Evolutionary conservation across 2,797 vertebrate species (phyloP), one percentile per base, ranked within the genome.

Genomic region (Taeniopygia guttata): DNA sequence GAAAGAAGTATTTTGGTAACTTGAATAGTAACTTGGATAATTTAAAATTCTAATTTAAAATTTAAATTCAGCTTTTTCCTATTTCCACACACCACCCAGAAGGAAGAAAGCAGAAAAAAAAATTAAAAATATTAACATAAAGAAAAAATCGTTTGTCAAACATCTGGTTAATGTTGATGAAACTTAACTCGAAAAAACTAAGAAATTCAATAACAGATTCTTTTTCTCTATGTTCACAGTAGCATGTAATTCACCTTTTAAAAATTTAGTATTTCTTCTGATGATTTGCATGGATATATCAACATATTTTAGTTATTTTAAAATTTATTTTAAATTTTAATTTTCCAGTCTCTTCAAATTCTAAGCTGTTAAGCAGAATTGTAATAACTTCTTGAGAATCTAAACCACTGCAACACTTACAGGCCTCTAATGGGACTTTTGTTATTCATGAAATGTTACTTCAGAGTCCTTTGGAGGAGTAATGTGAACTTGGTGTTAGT

Each of bases 81-180:
- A 11, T 72, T 68, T 3, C 16, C 1, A 3, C 2, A 1, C 1
- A 7, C 5, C 20, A 46, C 4, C 7, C 15, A 67, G 68, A 78
- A 82, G 6, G 15, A 89, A 72, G 7, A 58, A 68, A 85, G 63
- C 3, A 87, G 29, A 49, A 72, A 64, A 67, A 51, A 11, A 11
- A 52, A 64, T 45, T 27, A 13, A 32, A 80, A 46, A 7, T 75
- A 43, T 52, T 58, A 26, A 56, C 3, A 2, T 16, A 67, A 64
- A 64, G 14, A 20, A 89, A 87, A 59, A 48, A 6, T 23, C 72
- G 3, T 4, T 32, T 56, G 11, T 18, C 38, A 60, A 89, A 48
- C 7, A 58, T 48, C 29, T 72, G 40, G 5, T 16, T 67, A 81
- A 34, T 40, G 12, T 30, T 22, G 38, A 55, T 70, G 26, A 74